Base-by-base conservation (phyloP, 2,797 vertebrate genomes). In the Melanotaenia nigrans region DNA sequence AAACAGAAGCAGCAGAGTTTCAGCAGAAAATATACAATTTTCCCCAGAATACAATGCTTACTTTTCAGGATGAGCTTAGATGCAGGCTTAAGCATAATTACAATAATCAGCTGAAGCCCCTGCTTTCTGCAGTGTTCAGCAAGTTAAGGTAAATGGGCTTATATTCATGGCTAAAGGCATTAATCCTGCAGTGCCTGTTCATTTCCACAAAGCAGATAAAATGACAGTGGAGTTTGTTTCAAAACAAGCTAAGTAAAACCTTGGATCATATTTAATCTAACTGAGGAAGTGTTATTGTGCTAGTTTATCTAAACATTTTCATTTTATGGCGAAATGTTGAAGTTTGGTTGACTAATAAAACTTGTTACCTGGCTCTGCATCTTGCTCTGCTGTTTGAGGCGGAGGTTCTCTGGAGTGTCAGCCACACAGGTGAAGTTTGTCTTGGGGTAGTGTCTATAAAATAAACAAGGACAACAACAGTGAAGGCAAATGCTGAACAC, bases 371-470 rank as follows among this genome's bases (percentile, higher is more conserved):
- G 95, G 93, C 98, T 99, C 92, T 99, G 97, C 76, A 98, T 96
- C 94, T 97, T 95, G 8, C 95, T 98, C 94, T 99, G 98, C 88
- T 98, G 94, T 96, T 97, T 97, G 73, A 99, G 96, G 47, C 98
- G 97, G 84, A 96, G 94, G 91, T 99, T 99, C 95, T 99, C 97
- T 2, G 97, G 97, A 78, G 98, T 98, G 90, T 99, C 98, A 6
- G 96, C 96, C 93, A 99, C 97, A 80, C 93, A 95, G 91, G 98
- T 99, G 93, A 98, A 99, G 81, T 94, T 92, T 79, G 97, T 95
- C 94, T 96, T 98, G 73, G 98, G 97, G 93, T 99, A 99, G 95
- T 99, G 98, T 94, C 97, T 99, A 93, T 22, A 82, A 90, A 81
- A 89, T 13, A 90, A 76, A 83, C 61, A 79, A 45, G 81, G 22